Conservation (phyloP, 1,140 invertebrate species). For the Paracyclopina nana region DNA sequence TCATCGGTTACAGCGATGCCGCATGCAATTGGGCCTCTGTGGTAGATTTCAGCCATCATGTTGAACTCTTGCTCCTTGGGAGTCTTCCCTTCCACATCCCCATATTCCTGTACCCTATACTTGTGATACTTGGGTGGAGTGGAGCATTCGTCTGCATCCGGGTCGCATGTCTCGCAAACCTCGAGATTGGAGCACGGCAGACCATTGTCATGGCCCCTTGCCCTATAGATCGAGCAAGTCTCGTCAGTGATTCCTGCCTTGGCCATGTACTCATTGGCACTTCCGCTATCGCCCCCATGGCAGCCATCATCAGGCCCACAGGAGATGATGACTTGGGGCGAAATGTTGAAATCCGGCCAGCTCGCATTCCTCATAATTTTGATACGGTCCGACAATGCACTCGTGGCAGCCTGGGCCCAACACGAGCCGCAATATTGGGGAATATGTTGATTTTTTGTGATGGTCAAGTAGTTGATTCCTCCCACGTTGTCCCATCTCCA, state of each 20-base stretch:
- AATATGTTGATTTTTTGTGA: conserved; percentile 12
- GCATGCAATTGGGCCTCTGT: conserved; percentile 13
- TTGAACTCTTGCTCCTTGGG: conserved; percentile 2
- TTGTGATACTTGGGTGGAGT: conserved; percentile 4
- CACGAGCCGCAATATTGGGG: conserved; percentile 14
- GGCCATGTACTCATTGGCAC: conserved; percentile 4
- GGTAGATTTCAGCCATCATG: conserved; percentile 16
- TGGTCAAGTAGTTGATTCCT: conserved; percentile 8
- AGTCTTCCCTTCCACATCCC: conserved; percentile 1
- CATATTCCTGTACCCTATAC: conserved; percentile 13
- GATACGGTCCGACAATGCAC: conserved; percentile 9
- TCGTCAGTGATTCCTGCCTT: conserved; percentile 12
- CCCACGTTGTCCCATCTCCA: conserved; percentile 7
- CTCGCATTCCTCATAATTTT: conserved; percentile 5
- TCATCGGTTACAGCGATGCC: conserved; percentile 14
- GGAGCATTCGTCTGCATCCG: conserved; percentile 2
- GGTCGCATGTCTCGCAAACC: conserved; percentile 9
- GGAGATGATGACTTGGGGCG: conserved; percentile 12
- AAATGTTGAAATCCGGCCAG: conserved; percentile 14
- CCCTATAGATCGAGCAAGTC: conserved; percentile 11
- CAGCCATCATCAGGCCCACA: conserved; percentile 10
- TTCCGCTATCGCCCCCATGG: conserved; percentile 7
- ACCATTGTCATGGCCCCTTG: conserved; percentile 12
- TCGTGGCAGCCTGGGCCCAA: conserved; percentile 12
- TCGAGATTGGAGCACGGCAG: neutral